phyloP scores from a whole-genome alignment of 2,888 invertebrate genomes.

The Cryptophagus acutangulus region DNA sequence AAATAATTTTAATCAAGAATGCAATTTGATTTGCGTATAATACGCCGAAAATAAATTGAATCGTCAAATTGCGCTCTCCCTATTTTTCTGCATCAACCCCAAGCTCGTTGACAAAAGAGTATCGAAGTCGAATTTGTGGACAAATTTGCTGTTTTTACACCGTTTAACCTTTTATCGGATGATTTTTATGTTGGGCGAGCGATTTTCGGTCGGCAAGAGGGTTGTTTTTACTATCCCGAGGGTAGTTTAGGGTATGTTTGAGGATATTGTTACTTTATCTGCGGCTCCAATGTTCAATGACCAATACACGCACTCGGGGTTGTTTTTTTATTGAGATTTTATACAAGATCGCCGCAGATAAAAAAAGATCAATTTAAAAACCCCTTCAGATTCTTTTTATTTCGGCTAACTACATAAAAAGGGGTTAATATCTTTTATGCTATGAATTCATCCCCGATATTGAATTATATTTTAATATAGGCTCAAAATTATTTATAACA shows the following conservation, averaged over 20 bases:
- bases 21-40: background rate
- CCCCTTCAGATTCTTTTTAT: background rate
- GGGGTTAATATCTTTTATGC: background rate
- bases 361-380: background rate
- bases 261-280: slow-evolving; percentile 21
- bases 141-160: slow-evolving; percentile 5
- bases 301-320: slow-evolving; percentile 15
- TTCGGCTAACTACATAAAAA: background rate
- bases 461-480: no score
- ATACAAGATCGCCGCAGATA: slow-evolving; percentile 3
- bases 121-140: no score
- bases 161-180: slow-evolving; percentile 13
- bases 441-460: no score
- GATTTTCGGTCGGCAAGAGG: slow-evolving; percentile 6
- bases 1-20: background rate
- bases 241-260: slow-evolving; percentile 19
- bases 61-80: no score
- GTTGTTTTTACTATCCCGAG: slow-evolving; percentile 21
- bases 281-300: slow-evolving; percentile 20
- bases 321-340: slow-evolving; percentile 8
- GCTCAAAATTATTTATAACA: no score
- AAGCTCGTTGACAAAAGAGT: no score
- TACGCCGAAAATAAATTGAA: no score
- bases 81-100: no score
- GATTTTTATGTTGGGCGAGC: slow-evolving; percentile 13